These are phyloP conservation scores for Drosophila nigricruria DNA, from an alignment of 2,888 invertebrate species.

Conservation along the genomic window DNA sequence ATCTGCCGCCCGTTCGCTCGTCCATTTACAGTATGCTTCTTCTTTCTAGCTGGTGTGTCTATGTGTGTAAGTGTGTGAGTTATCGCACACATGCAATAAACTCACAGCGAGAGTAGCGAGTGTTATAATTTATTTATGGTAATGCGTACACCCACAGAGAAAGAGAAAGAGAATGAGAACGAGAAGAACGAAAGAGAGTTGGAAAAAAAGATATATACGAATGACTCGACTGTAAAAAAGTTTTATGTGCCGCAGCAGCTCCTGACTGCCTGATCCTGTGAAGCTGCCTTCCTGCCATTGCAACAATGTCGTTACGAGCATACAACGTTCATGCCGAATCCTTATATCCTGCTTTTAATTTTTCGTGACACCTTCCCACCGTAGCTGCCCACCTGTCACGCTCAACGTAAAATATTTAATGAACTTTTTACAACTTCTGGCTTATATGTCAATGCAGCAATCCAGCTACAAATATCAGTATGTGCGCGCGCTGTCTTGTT, in stretches of 20 bases:
- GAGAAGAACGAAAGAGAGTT: not conserved
- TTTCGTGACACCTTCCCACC: constrained; percentile 65
- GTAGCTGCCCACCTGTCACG: constrained; percentile 52
- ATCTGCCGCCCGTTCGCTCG: constrained; percentile 63
- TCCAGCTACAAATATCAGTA: constrained; percentile 14
- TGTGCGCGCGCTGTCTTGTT: not conserved
- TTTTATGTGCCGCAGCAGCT: constrained; percentile 62
- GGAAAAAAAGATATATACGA: constrained; percentile 10
- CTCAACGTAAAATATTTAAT: constrained; percentile 69
- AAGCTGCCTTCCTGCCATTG: constrained; percentile 13
- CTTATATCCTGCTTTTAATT: constrained; percentile 78
- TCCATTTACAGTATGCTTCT: constrained; percentile 35
- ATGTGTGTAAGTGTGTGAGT: constrained; percentile 53
- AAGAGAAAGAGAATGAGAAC: not conserved
- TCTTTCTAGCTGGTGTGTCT: constrained; percentile 14
- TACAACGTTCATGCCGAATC: constrained; percentile 65
- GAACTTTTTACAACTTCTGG: constrained; percentile 67
- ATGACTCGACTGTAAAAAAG: constrained; percentile 61
- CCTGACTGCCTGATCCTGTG: constrained; percentile 26
- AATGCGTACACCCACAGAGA: constrained; percentile 64
- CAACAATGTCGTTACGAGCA: constrained; percentile 68
- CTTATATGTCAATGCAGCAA: constrained; percentile 22
- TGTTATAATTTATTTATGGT: constrained; percentile 81
- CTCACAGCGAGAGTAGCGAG: constrained; percentile 68
- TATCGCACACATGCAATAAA: constrained; percentile 79